Evolutionary conservation across 2,113 vertebrate species (phyloP), one percentile per base, ranked within the genome.

Genomic region (Gulo gulo): DNA sequence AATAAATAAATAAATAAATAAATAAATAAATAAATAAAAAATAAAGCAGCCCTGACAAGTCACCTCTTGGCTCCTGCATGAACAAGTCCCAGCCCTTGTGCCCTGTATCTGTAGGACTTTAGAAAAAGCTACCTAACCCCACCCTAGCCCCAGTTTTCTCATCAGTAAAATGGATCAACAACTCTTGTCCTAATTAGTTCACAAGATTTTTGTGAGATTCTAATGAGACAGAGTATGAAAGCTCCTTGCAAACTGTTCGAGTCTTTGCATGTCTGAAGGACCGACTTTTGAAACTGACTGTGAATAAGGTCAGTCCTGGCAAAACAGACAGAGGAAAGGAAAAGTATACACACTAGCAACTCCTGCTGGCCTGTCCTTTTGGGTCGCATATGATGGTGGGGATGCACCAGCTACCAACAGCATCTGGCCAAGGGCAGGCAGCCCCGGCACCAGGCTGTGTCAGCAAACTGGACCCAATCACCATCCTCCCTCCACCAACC

Each of bases 351-450:
- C 45, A 82, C 36, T 24, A 91, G 50, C 69, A 95, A 63, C 79
- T 83, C 95, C 42, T 89, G 74, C 90, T 74, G 42, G 63, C 57
- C 65, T 97, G 86, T 92, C 80, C 76, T 95, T 95, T 82, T 39
- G 92, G 91, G 50, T 76, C 73, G 74, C 45, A 55, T 14, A 67
- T 76, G 79, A 90, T 80, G 80, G 84, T 88, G 45, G 80, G 45
- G 93, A 96, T 67, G 12, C 1, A 52, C n/a, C 45, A 45, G 71
- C 94, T 67, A 69, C 45, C 7, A 2, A 42, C 7, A 85, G 73
- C 96, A 97, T 85, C 93, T 98, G 94, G 86, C 85, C 87, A 93
- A 96, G 89, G 63, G 50, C 76, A 95, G 39, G 84, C n/a, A 13
- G 96, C 39, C 84, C 79, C 39, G 52, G 57, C 21, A 84, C 23